Percentiles rank a stretch among this genome's conserved stretches.
Evolutionary conservation across 2,888 invertebrate genomes (phyloP).

Genomic region (Mylabris sibirica): DNA sequence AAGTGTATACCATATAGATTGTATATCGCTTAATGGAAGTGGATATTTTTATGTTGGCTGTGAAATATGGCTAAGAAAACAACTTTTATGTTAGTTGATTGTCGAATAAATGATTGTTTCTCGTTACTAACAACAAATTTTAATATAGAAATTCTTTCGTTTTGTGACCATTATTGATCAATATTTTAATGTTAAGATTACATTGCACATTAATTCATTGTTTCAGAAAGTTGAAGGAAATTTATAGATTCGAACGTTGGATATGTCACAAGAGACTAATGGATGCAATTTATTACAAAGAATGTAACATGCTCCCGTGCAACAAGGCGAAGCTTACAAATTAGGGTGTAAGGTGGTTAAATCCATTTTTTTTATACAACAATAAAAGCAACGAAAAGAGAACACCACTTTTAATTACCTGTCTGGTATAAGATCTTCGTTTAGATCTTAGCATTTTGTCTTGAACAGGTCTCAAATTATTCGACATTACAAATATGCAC

Average conservation of each 20-base stretch:
- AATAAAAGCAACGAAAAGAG: neutral
- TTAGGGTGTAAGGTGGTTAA: conserved; percentile 25
- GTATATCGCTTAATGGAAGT: conserved; percentile 46
- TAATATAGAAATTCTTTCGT: neutral
- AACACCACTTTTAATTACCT: too few relatives aligned
- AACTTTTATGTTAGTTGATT: conserved; percentile 17
- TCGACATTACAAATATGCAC: too few relatives aligned
- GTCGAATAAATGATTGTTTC: neutral
- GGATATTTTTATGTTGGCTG: conserved; percentile 46
- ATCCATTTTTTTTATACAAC: neutral
- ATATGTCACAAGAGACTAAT: conserved; percentile 37
- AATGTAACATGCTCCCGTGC: conserved; percentile 31
- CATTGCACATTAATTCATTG: conserved; percentile 32
- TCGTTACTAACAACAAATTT: neutral
- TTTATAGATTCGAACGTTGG: conserved; percentile 34
- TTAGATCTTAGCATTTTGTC: too few relatives aligned
- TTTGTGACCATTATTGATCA: conserved; percentile 17
- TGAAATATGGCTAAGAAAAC: conserved; percentile 41
- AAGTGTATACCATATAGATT: neutral
- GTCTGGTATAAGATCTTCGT: too few relatives aligned
- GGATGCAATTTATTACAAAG: conserved; percentile 32
- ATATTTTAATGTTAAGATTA: conserved; percentile 26
- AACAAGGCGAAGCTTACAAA: conserved; percentile 30
- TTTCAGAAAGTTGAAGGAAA: conserved; percentile 30
- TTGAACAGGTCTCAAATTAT: too few relatives aligned